Evolutionary conservation across 2,888 invertebrate species (phyloP), one percentile per base, ranked within the genome.

Genomic region (Drosophila nr. fundita): DNA sequence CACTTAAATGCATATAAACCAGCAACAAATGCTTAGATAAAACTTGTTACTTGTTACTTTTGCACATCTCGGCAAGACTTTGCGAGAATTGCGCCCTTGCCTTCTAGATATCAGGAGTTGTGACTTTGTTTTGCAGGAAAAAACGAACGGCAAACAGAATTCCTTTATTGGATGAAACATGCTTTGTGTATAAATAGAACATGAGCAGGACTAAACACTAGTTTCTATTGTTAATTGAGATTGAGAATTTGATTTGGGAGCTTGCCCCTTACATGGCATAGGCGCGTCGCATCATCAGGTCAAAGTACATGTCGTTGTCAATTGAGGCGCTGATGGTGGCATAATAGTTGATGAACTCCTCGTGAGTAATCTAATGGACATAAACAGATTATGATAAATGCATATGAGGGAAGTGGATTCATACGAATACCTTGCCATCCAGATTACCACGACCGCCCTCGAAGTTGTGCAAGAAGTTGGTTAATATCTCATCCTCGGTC

Each of bases 301-400:
- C 98, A 92, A 99, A 99, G 93, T 97, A 99, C 73, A 96, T 96
- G 92, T 99, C 99, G 81, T 96, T 96, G 93, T 99, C 99, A 83
- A 99, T 97, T 2, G 98, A 98, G 45, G 98, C 98, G 92, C 98
- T 98, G 79, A 99, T 96, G 21, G 97, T 98, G 76, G 97, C 95
- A 94, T 99, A 99, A 93, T 99, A 99, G 93, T 98, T 98, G 92
- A 97, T 94, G 91, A 99, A 99, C 93, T 99, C 99, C 85, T 98
- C 98, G 81, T 96, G 95, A 0, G 98, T 98, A 18, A 99, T 97
- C 98, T 98, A 54, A 21, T 57, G 0, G 15, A 29, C 10, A 6
- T 4, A 24, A 5, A 24, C 18, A 10, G 8, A 15, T 18, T 29
- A 6, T 29, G 4, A 24, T 15, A 24, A 15, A 45, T 15, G 45